Evolutionary conservation across 1,140 invertebrate species (phyloP), one percentile per base, ranked within the genome.

Genomic region (Cydia pomonella): DNA sequence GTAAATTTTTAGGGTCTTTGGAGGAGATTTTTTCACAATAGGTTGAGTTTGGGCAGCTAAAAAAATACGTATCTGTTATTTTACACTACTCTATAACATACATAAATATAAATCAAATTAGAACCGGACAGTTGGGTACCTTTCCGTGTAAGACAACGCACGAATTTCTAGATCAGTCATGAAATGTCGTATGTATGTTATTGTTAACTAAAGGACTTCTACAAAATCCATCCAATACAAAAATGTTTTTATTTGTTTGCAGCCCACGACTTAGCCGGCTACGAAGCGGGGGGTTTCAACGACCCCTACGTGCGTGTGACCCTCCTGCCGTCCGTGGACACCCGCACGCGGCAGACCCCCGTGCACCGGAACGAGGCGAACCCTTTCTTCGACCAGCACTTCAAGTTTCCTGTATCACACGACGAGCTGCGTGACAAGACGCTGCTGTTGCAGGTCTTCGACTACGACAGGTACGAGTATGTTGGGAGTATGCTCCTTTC

Each of bases 391-490:
- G 96, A 97, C 91, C 96, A 97, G 85, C 95, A 97, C 82, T 97
- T 97, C 88, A 97, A 97, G 88, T 97, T 97, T 83, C 97, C 97
- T 5, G 96, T 97, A 21, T 96, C 96, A 9, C 95, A 96, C 74
- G 96, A 97, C 64, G 96, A 97, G 78, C 92, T 97, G 12, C 94
- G 95, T 25, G 96, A 96, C 41, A 97, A 96, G 87, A 95, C 94
- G 4, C 84, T 97, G 2, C 88, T 97, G 63, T 89, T 97, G 16
- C 96, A 97, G 93, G 96, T 97, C 9, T 95, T 95, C 79, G 95
- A 96, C 88, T 95, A 95, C 84, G 92, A 93, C 79, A 92, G 92
- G 92, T 93, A 78, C 79, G 95, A 96, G 88, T 95, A 95, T 83
- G 92, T 84, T 77, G 84, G 41, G 82, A 80, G 53, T 72, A 81